phyloP scores from a whole-genome alignment of 2,113 vertebrate species.

The Pachycephala philippinensis region DNA sequence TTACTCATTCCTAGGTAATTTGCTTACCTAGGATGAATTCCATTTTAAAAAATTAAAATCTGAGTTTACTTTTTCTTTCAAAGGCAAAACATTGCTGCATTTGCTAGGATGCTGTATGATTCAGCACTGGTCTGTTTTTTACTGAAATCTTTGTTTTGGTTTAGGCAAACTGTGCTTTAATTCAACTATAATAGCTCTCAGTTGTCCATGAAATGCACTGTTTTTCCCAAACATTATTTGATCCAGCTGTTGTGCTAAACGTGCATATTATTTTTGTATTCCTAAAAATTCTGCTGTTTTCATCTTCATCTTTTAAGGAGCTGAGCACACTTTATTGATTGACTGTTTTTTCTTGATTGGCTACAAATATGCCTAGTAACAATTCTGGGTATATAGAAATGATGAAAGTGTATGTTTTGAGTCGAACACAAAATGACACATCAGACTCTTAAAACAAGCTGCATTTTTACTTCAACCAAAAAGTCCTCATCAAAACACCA shows the following conservation, averaged over 20 bases:
- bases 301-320: not conserved
- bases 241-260: not conserved
- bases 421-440: not conserved
- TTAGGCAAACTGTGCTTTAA: not conserved
- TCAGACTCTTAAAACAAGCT: not conserved
- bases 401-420: not conserved
- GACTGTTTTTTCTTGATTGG: not conserved
- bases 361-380: not conserved
- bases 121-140: not conserved
- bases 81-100: not conserved
- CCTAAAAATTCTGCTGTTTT: not conserved
- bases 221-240: not conserved
- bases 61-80: not conserved
- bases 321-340: not conserved
- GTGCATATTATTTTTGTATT: rapidly evolving
- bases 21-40: not conserved
- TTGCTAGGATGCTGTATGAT: not conserved
- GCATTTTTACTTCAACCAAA: not conserved
- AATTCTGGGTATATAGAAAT: not conserved
- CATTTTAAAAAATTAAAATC: not conserved
- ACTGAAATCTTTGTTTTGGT: not conserved
- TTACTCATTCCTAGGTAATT: not conserved
- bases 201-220: not conserved
- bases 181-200: not conserved
- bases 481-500: not conserved